A percentile compares a stretch with the other conserved stretches of the same genome.
Evolutionary conservation across 2,113 vertebrate genomes (phyloP).

Genomic region (Corvus hawaiiensis): DNA sequence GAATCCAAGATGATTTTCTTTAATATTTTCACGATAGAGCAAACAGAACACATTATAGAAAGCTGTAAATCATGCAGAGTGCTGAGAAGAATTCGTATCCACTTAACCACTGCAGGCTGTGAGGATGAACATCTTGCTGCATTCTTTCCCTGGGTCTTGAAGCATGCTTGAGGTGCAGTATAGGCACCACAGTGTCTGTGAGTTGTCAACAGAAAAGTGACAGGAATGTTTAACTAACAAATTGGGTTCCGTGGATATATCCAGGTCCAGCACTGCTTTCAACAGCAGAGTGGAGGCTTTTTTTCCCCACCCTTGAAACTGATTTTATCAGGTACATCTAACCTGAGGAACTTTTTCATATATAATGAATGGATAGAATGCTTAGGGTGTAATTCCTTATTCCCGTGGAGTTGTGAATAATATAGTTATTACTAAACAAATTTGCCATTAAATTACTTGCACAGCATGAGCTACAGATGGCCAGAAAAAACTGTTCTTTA

Average conservation of each 20-base stretch:
- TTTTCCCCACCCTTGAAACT: background rate
- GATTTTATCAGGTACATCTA: background rate
- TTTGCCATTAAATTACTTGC: background rate
- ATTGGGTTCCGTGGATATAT: background rate
- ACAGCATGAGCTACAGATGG: background rate
- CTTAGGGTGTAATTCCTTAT: background rate
- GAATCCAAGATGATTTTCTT: background rate
- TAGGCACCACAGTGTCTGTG: background rate
- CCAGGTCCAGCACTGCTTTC: background rate
- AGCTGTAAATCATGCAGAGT: background rate
- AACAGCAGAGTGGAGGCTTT: background rate
- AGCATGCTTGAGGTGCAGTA: background rate
- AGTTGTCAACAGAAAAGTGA: background rate
- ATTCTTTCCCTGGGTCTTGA: background rate
- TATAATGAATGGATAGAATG: background rate
- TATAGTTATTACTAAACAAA: background rate
- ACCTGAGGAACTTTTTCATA: background rate
- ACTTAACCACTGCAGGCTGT: background rate
- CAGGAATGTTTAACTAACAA: background rate
- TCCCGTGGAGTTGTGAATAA: background rate
- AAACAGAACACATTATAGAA: background rate
- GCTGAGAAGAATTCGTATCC: background rate
- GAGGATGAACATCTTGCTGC: background rate
- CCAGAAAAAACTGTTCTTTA: background rate
- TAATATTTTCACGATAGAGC: background rate